These are phyloP conservation scores for Troides aeacus DNA, from an alignment of 2,888 invertebrate species.

Conservation along the genomic window DNA sequence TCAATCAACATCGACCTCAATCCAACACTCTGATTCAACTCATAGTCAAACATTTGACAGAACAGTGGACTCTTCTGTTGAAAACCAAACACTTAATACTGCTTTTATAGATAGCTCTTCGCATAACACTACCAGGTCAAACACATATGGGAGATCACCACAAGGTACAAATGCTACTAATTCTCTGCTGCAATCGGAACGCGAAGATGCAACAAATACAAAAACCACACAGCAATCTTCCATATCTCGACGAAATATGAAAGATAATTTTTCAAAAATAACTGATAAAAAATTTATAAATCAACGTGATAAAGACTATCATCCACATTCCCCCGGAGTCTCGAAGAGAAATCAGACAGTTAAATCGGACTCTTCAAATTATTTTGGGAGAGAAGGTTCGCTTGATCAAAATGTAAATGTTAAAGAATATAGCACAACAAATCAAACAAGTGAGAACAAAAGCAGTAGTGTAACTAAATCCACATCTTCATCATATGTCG, in stretches of 20 bases:
- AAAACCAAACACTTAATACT: conserved; percentile 68
- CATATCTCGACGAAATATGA: conserved; percentile 38
- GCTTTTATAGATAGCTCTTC: conserved; percentile 64
- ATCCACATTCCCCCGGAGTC: conserved; percentile 52
- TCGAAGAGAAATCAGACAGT: conserved; percentile 53
- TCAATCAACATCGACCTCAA: conserved; percentile 67
- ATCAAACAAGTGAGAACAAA: conserved; percentile 73
- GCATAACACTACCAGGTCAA: conserved; percentile 45
- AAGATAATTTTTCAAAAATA: conserved; percentile 37
- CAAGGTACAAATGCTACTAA: conserved; percentile 64
- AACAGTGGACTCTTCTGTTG: conserved; percentile 59
- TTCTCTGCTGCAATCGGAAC: conserved; percentile 69
- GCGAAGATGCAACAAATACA: conserved; percentile 55
- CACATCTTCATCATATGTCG: conserved; percentile 82
- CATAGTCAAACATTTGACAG: conserved; percentile 66
- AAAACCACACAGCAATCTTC: conserved; percentile 47
- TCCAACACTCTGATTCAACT: conserved; percentile 64
- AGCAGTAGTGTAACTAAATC: conserved; percentile 80
- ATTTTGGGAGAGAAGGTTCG: conserved; percentile 64
- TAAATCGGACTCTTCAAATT: conserved; percentile 60
- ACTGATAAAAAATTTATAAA: conserved; percentile 51
- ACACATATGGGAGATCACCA: conserved; percentile 54
- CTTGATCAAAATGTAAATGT: conserved; percentile 58
- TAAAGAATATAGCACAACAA: conserved; percentile 64
- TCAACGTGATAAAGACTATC: conserved; percentile 56